A percentile compares a stretch with the other conserved stretches of the same genome.
Conservation (phyloP, 1,140 invertebrate genomes). For the Caenorhabditis latens region DNA sequence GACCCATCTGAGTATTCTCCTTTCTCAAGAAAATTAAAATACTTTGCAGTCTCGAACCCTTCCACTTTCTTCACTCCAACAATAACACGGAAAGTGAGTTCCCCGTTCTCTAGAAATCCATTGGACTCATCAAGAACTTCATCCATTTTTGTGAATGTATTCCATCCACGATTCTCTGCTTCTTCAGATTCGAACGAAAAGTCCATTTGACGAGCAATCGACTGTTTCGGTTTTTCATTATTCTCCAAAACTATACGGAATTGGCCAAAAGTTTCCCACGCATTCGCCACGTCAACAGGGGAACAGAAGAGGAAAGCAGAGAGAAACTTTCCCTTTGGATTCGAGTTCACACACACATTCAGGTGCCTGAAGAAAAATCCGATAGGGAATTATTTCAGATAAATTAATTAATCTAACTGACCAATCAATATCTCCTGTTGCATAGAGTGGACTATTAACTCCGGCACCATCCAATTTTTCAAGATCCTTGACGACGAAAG, state of each 20-base stretch:
- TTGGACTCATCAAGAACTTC: background rate
- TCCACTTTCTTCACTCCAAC: conserved; percentile 14
- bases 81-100: background rate
- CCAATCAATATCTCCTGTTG: conserved; percentile 32
- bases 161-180: conserved; percentile 31
- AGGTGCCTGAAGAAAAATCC: background rate
- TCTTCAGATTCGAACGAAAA: conserved; percentile 25
- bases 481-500: background rate
- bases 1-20: conserved; percentile 16
- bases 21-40: conserved; percentile 22
- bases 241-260: conserved; percentile 16
- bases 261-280: background rate
- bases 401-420: background rate
- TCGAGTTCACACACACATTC: background rate
- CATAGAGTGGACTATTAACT: background rate
- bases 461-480: background rate
- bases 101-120: background rate
- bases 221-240: background rate
- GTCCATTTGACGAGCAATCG: conserved; percentile 26
- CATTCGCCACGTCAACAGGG: background rate
- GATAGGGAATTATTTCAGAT: background rate
- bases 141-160: background rate
- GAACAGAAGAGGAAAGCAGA: conserved; percentile 17
- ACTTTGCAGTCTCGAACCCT: conserved; percentile 8
- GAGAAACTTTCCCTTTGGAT: background rate